Conservation (phyloP, 1,140 invertebrate species). For the Copidosoma floridanum region DNA sequence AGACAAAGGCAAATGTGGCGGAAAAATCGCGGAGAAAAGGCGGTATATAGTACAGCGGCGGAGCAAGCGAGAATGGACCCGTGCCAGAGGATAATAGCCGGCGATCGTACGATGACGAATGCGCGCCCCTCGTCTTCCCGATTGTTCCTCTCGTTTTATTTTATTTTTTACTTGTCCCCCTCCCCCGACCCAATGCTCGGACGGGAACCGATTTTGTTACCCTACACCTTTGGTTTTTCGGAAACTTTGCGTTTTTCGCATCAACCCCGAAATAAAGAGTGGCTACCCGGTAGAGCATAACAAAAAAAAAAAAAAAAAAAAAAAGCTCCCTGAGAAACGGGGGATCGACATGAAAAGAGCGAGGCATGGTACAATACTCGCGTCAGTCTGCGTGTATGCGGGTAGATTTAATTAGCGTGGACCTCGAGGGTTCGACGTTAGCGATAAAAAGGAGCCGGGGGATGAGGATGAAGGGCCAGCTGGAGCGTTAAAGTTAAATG, state of each 20-base stretch:
- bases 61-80: conserved; percentile 24
- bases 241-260: too few species aligned
- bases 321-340: background rate
- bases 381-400: conserved; percentile 28
- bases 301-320: conserved; percentile 1
- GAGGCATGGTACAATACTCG: conserved; percentile 4
- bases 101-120: conserved; percentile 45
- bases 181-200: too few species aligned
- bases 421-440: conserved; percentile 39
- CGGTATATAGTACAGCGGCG: too few species aligned
- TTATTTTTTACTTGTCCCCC: background rate
- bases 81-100: conserved; percentile 44
- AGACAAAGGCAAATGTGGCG: conserved; percentile 58
- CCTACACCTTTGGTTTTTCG: too few species aligned
- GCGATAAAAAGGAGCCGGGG: background rate
- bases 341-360: conserved; percentile 24
- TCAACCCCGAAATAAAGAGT: too few species aligned
- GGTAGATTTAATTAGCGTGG: conserved; percentile 58
- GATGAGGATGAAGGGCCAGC: conserved; percentile 43
- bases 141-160: conserved; percentile 33
- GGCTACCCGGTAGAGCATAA: too few species aligned
- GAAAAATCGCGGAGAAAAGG: conserved; percentile 54
- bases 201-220: too few species aligned
- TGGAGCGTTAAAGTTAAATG: conserved; percentile 60
- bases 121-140: conserved; percentile 5